Base-by-base conservation (phyloP, 1,140 invertebrate species). In the Aphis craccivora region DNA sequence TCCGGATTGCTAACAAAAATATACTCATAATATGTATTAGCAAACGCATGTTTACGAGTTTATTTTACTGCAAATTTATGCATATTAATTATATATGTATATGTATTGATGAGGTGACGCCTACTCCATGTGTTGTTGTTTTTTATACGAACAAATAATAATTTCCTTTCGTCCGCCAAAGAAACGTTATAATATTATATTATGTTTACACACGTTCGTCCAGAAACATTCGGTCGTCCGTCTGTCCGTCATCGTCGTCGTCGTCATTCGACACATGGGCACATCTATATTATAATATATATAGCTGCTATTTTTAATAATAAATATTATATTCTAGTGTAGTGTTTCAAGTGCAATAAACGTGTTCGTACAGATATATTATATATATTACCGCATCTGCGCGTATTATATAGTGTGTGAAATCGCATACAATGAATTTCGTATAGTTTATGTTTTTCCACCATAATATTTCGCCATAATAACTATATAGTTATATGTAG, bases 81-180 rank as follows among this genome's bases (percentile, higher is more conserved):
- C 60, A 76, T 67, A 67, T n/a, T 67, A 67, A 60, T 60, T 9
- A 60, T 9, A 60, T 30, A 60, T 60, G 20, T 76, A 76, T 51
- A 76, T n/a, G 18, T 76, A 76, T 76, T n/a, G 60, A 76, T 76
- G n/a, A 76, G n/a, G 30, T 76, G 60, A 76, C 60, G 60, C 60
- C 60, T 76, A 76, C 60, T 76, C 60, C 60, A 35, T 76, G 60
- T 76, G 60, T 76, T 76, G 60, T 76, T n/a, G 30, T 76, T 76
- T 67, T 67, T 30, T n/a, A 76, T 76, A 5, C 60, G 14, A 76
- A 76, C 60, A 76, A 76, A 76, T n/a, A 76, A 76, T 76, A n/a
- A 76, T 76, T 76, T n/a, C 30, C 30, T n/a, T 76, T 76, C 30
- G 60, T 76, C 60, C 60, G 60, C 30, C 60, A 76, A 76, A 67